A percentile compares a stretch with the other conserved stretches of the same genome.
phyloP scores from a whole-genome alignment of 2,113 vertebrate genomes.

The Heliornis fulica region DNA sequence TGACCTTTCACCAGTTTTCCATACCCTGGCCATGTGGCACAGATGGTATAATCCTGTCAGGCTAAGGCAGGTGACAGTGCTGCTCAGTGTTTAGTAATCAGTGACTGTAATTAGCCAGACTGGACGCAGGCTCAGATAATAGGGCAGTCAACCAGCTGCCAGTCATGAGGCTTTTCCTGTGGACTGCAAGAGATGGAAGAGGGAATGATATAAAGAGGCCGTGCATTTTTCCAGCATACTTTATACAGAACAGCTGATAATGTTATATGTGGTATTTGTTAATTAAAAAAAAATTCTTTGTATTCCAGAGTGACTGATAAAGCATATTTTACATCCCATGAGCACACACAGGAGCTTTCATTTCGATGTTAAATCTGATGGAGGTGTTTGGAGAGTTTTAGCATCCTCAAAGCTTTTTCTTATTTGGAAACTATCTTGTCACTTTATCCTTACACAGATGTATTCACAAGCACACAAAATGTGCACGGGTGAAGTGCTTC shows the following conservation, averaged over 20 bases:
- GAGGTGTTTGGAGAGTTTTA: not conserved
- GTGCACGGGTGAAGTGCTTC: rapidly evolving
- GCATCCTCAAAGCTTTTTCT: not conserved
- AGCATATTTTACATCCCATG: not conserved
- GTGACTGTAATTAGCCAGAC: constrained; percentile 89
- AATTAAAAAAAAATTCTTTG: not conserved
- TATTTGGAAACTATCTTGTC: not conserved
- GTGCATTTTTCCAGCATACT: not conserved
- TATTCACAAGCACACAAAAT: not conserved
- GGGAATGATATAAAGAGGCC: not conserved
- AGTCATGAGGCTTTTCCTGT: constrained; percentile 72
- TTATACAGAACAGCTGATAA: not conserved
- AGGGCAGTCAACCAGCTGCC: constrained; percentile 86
- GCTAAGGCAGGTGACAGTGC: constrained; percentile 84
- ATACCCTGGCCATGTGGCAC: constrained; percentile 80
- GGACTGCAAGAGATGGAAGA: not conserved
- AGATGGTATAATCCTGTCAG: constrained; percentile 89
- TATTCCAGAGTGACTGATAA: not conserved
- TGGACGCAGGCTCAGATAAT: constrained; percentile 80
- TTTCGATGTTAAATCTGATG: not conserved
- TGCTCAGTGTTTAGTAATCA: constrained; percentile 84
- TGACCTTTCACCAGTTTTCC: constrained; percentile 74
- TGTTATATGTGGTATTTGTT: not conserved
- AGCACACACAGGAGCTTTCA: not conserved
- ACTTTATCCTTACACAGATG: not conserved